Percentiles rank a stretch among this genome's conserved stretches.
phyloP scores from a whole-genome alignment of 2,797 vertebrate genomes.

The Hozukius guyotensis region DNA sequence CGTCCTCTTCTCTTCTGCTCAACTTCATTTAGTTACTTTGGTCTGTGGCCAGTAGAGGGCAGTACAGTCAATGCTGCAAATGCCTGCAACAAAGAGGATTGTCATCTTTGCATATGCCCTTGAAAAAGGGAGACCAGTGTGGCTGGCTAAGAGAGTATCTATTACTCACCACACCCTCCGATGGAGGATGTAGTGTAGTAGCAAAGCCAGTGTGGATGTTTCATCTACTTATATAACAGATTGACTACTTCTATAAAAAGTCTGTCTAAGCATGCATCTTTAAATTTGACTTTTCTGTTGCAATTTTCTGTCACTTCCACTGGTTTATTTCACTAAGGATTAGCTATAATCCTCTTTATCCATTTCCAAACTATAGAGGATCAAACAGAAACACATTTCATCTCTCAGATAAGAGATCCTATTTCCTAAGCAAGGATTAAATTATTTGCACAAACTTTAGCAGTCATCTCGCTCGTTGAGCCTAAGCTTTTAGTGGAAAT shows the following conservation, averaged over 20 bases:
- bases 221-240: background rate
- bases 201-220: background rate
- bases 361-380: constrained; percentile 19
- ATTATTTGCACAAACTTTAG: background rate
- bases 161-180: background rate
- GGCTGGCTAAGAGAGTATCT: background rate
- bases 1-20: background rate
- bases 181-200: background rate
- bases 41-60: constrained; percentile 48
- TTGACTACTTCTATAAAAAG: background rate
- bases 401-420: constrained; percentile 15
- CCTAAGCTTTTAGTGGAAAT: constrained; percentile 18
- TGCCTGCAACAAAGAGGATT: background rate
- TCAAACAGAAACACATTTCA: constrained; percentile 11
- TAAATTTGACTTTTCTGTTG: background rate
- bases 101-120: background rate
- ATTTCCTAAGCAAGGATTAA: background rate
- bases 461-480: background rate
- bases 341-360: background rate
- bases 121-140: background rate
- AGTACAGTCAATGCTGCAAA: constrained; percentile 8
- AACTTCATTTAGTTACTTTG: background rate
- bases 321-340: constrained; percentile 8
- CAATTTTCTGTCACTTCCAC: background rate
- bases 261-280: background rate